phyloP scores from a whole-genome alignment of 2,797 vertebrate genomes.

The Numenius phaeopus region DNA sequence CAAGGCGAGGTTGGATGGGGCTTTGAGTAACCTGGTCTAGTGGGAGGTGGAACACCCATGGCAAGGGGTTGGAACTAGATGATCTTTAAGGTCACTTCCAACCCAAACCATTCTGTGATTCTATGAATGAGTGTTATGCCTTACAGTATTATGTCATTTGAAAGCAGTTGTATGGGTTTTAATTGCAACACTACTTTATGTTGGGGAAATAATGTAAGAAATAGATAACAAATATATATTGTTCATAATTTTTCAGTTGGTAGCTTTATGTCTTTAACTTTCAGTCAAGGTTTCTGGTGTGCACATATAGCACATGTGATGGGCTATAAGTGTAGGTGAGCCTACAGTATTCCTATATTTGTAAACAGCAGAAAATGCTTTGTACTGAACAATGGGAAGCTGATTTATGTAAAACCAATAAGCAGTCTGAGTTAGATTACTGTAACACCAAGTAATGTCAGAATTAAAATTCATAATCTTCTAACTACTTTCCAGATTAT shows the following conservation, averaged over 20 bases:
- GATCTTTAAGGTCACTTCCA: not conserved
- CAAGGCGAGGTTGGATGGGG: not conserved
- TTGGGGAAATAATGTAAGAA: not conserved
- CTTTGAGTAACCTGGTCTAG: not conserved
- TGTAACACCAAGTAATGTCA: conserved; percentile 7
- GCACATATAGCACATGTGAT: not conserved
- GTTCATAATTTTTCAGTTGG: not conserved
- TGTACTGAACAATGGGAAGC: not conserved
- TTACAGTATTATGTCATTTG: not conserved
- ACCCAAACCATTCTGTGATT: not conserved
- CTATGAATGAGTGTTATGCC: rapidly evolving
- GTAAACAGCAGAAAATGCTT: not conserved
- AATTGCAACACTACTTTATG: not conserved
- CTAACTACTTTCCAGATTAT: conserved; percentile 51
- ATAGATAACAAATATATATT: not conserved
- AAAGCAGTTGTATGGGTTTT: not conserved
- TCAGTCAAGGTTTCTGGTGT: not conserved
- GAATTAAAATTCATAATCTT: conserved; percentile 57
- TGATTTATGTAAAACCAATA: conserved; percentile 48
- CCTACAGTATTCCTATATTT: not conserved
- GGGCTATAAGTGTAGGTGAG: not conserved
- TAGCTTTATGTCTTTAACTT: not conserved
- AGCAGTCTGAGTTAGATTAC: not conserved
- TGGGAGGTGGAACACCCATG: not conserved
- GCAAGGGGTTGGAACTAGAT: not conserved